Evolutionary conservation across 2,113 vertebrate genomes (phyloP), one percentile per base, ranked within the genome.

Genomic region (Columba janthina): DNA sequence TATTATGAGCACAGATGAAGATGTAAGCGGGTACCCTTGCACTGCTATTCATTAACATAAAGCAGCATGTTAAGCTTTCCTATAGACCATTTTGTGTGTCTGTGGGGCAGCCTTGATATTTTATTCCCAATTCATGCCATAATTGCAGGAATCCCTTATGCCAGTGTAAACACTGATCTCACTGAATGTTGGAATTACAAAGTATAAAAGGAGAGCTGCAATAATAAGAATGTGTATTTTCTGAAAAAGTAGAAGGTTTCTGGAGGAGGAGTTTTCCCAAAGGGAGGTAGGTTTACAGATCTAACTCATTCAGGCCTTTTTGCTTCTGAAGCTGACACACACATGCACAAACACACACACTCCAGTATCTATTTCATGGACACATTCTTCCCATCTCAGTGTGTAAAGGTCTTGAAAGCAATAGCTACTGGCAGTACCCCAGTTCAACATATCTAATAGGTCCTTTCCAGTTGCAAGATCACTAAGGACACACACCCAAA

Each of bases 401-500:
- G 78, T 44, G 88, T 81, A 92, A 97, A 97, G 95, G 93, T 96
- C 96, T 96, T 96, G 95, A 94, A 95, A 96, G 91, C 90, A 93
- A 94, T 96, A 95, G 91, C 93, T 97, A 87, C 93, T 97, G 94
- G 95, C 95, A 94, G 73, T 80, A 89, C 86, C 91, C 94, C 93
- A 97, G n/a, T 79, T 90, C 75, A 57, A 78, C 75, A 93, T 93
- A 96, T 95, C 86, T 92, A 67, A 54, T 75, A 83, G 88, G 77
- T 92, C 85, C 69, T 88, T 96, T 75, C 75, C 84, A 87, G 90
- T 85, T 96, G 79, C 86, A 89, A 88, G 96, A 96, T 91, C 85
- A 48, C 77, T 77, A 50, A 80, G 83, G 86, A 85, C 90, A 90
- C 54, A 50, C 73, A 81, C 53, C 26, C 26, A 78, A 58, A 32